Evolutionary conservation across 2,797 vertebrate genomes (phyloP), one percentile per base, ranked within the genome.

Genomic region (Smutsia temminckii): DNA sequence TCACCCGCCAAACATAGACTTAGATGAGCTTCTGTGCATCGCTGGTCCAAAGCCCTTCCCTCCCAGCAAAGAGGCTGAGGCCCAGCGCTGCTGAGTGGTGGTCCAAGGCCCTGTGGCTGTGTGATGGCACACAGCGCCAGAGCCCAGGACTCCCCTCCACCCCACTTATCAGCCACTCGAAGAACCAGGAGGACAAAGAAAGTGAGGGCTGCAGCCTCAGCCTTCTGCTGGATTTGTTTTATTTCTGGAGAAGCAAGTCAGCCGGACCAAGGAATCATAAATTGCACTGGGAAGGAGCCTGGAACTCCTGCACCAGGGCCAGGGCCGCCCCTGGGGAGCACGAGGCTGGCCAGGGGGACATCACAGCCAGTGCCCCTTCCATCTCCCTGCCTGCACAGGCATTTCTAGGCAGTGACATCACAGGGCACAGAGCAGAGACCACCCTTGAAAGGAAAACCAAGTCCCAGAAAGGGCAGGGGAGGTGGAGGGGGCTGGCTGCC

Each of bases 361-460:
- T 46, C 10, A 18, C 34, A 27, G 61, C 34, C 34, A 6, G 2
- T 53, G 51, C 74, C 90, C 87, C 88, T 85, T 59, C 89, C 10
- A 1, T 49, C 85, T 40, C 53, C 59, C 85, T 1, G 37, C 79
- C 72, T 37, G 71, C 6, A 5, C 53, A 3, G 0, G 34, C 78
- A 80, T 94, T 84, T 94, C 53, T 68, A 68, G 66, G 89, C 71
- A 32, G 95, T 94, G 95, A 94, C 40, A 34, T 96, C 97, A 95
- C 74, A 32, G 63, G 5, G 23, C 49, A 79, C 42, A 66, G 89
- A 49, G 51, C 69, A 89, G 92, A 96, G 96, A 84, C 93, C 94
- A 95, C 95, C 88, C 90, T 16, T 66, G 96, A 83, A 88, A 96
- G 80, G 61, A 94, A 93, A 93, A 95, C 40, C 63, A 34, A 90